Evolutionary conservation across 2,888 invertebrate genomes (phyloP).

Genomic region (Lasius fuliginosus): DNA sequence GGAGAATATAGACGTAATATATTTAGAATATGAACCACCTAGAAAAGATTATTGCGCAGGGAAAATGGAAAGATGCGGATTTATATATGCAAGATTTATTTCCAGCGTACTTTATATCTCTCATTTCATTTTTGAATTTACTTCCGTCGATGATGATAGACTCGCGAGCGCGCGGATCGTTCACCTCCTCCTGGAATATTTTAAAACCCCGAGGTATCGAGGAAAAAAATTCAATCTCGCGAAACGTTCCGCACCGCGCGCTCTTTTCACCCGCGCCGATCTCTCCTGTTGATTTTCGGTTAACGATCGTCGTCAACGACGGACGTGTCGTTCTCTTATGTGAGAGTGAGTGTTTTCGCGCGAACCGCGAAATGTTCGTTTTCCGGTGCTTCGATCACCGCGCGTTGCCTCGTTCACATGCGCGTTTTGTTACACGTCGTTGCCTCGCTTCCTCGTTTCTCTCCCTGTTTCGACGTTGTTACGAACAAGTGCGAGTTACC

Average conservation of each 20-base stretch:
- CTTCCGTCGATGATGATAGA: background rate
- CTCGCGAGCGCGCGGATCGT: background rate
- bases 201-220: background rate
- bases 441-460: constrained; percentile 73
- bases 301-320: background rate
- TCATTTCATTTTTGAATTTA: background rate
- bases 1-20: background rate
- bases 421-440: constrained; percentile 72
- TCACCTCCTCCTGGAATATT: constrained; percentile 3
- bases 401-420: constrained; percentile 47
- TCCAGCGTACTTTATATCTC: background rate
- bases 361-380: constrained; percentile 29
- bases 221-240: constrained; percentile 11
- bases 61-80: background rate
- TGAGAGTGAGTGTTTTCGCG: constrained; percentile 9
- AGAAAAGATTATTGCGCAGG: background rate
- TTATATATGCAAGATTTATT: background rate
- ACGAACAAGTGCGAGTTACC: constrained; percentile 58
- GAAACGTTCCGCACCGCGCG: background rate
- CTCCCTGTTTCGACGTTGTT: constrained; percentile 61
- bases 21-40: background rate
- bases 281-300: constrained; percentile 7
- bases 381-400: constrained; percentile 37
- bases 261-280: no score
- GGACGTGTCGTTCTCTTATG: background rate